Conservation (phyloP, 1,140 invertebrate genomes). For the Oncopodura yosiiana region DNA sequence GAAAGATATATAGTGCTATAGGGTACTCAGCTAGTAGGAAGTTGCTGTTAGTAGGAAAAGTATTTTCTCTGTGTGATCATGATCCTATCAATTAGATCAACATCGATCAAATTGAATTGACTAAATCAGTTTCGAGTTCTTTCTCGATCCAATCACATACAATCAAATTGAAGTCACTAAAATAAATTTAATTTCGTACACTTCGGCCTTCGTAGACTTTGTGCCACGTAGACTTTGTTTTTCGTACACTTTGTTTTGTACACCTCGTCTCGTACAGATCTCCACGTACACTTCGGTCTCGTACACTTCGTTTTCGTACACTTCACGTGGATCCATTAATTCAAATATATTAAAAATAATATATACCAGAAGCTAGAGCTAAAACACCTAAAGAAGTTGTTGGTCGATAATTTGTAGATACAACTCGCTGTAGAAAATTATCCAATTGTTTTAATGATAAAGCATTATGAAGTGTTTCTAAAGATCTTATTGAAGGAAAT, state of each 20-base stretch:
- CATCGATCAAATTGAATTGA: too few species aligned
- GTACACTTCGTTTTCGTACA: neutral
- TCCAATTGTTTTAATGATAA: slow-evolving; percentile 77
- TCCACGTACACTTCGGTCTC: neutral
- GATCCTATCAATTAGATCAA: too few species aligned
- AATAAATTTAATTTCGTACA: slow-evolving; percentile 43
- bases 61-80: too few species aligned
- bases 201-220: too few species aligned
- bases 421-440: slow-evolving; percentile 30
- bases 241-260: too few species aligned
- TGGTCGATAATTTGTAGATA: slow-evolving; percentile 35
- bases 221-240: neutral
- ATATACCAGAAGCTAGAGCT: neutral
- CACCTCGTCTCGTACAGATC: too few species aligned
- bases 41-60: too few species aligned
- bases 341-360: neutral
- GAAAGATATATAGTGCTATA: too few species aligned
- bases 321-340: neutral
- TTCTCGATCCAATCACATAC: too few species aligned
- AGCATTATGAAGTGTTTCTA: slow-evolving; percentile 93
- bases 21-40: too few species aligned
- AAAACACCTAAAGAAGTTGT: slow-evolving; percentile 49
- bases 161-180: too few species aligned
- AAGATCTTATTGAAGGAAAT: slow-evolving; percentile 81
- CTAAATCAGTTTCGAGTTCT: too few species aligned